phyloP scores from a whole-genome alignment of 2,797 vertebrate genomes.

The Dendrocincla fuliginosa region DNA sequence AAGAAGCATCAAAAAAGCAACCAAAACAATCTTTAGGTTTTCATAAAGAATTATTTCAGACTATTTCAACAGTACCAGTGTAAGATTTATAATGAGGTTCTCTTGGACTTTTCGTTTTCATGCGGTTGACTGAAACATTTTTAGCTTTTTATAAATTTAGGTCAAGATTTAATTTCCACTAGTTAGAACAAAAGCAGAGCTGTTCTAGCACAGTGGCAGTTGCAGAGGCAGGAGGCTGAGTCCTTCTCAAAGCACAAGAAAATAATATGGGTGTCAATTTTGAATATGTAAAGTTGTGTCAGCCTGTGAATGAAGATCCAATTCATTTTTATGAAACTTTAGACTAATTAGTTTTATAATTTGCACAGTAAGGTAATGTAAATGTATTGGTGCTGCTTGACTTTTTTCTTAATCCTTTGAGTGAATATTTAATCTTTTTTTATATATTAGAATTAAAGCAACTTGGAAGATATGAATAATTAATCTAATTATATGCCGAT shows the following conservation, averaged over 20 bases:
- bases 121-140: slow-evolving; percentile 38
- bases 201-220: slow-evolving; percentile 32
- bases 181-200: slow-evolving; percentile 68
- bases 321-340: slow-evolving; percentile 87
- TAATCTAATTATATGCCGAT: slow-evolving; percentile 91
- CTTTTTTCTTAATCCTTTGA: slow-evolving; percentile 86
- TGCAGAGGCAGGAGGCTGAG: slow-evolving; percentile 19
- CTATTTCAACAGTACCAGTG: background rate
- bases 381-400: slow-evolving; percentile 83
- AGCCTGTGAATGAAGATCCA: slow-evolving; percentile 78
- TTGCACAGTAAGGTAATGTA: slow-evolving; percentile 89
- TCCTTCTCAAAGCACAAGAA: background rate
- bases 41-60: background rate
- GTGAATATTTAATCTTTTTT: slow-evolving; percentile 93
- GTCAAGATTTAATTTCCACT: slow-evolving; percentile 71
- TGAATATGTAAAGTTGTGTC: slow-evolving; percentile 69
- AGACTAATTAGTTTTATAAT: slow-evolving; percentile 90
- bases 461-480: slow-evolving; percentile 91
- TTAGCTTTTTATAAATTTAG: slow-evolving; percentile 60
- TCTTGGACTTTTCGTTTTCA: slow-evolving; percentile 7
- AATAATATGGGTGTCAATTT: slow-evolving; percentile 56
- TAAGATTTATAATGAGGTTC: background rate
- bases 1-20: background rate
- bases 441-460: slow-evolving; percentile 91
- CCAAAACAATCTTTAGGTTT: slow-evolving; percentile 1